phyloP scores from a whole-genome alignment of 2,888 invertebrate species.

The Deilephila elpenor region DNA sequence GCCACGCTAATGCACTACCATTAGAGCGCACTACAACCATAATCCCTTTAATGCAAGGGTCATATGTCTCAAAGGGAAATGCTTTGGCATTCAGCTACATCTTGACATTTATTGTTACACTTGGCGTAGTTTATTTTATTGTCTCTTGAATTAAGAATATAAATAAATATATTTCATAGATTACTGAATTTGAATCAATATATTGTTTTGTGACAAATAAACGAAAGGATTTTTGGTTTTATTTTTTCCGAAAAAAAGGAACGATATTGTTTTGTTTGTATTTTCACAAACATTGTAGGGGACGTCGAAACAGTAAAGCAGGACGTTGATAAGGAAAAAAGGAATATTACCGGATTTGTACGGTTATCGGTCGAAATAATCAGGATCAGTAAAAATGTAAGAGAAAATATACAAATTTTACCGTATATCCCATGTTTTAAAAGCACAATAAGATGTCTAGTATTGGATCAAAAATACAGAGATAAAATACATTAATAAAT shows the following conservation, averaged over 20 bases:
- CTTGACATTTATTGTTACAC: background rate
- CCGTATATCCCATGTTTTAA: background rate
- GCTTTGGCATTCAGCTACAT: background rate
- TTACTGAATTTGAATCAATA: too few relatives aligned
- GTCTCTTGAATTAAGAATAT: too few relatives aligned
- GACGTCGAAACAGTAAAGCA: background rate
- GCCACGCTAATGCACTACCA: slow-evolving; percentile 11
- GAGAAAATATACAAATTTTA: background rate
- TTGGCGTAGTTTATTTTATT: too few relatives aligned
- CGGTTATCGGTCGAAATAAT: background rate
- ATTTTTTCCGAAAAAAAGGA: background rate
- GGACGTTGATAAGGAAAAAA: background rate
- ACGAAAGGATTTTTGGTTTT: background rate
- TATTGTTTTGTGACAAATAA: background rate
- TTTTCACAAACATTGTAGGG: background rate
- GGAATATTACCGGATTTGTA: slow-evolving; percentile 6
- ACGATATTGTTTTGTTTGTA: background rate
- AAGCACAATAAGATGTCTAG: too few relatives aligned
- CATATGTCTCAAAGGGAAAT: background rate
- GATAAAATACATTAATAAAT: too few relatives aligned
- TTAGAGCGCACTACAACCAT: slow-evolving; percentile 3
- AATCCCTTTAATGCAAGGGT: slow-evolving; percentile 6
- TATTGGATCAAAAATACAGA: too few relatives aligned
- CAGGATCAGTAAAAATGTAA: background rate
- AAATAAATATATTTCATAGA: too few relatives aligned